phyloP scores from a whole-genome alignment of 2,888 invertebrate species.

The Bombylius major region DNA sequence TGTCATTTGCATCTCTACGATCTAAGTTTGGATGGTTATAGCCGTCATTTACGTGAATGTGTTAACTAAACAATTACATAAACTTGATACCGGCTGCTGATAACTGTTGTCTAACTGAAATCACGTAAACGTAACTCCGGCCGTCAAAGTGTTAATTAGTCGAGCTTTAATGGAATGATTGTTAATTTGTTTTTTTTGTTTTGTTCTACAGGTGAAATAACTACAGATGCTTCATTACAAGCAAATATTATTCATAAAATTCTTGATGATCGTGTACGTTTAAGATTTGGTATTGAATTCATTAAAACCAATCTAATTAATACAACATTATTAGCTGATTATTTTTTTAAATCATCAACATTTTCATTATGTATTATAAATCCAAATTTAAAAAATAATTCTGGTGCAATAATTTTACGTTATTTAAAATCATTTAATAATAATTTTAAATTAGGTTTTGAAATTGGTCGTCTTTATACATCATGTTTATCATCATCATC shows the following conservation, averaged over 20 bases:
- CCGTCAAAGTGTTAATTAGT: too few species aligned
- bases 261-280: background rate
- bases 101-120: too few species aligned
- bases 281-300: constrained; percentile 8
- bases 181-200: background rate
- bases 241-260: constrained; percentile 9
- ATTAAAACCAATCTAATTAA: background rate
- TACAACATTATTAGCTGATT: constrained; percentile 5
- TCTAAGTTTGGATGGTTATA: too few species aligned
- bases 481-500: too few species aligned
- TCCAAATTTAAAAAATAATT: constrained; percentile 4
- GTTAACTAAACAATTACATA: too few species aligned
- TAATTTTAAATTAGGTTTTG: constrained; percentile 5
- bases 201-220: constrained; percentile 7
- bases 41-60: too few species aligned
- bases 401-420: constrained; percentile 8
- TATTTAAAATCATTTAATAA: constrained; percentile 8
- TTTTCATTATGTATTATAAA: constrained; percentile 7
- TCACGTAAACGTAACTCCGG: too few species aligned
- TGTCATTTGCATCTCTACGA: too few species aligned
- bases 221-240: constrained; percentile 6
- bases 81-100: too few species aligned
- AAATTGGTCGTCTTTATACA: constrained; percentile 3
- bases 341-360: constrained; percentile 8
- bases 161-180: too few species aligned